Base-by-base conservation (phyloP, 2,797 vertebrate genomes). In the Gouania willdenowi region DNA sequence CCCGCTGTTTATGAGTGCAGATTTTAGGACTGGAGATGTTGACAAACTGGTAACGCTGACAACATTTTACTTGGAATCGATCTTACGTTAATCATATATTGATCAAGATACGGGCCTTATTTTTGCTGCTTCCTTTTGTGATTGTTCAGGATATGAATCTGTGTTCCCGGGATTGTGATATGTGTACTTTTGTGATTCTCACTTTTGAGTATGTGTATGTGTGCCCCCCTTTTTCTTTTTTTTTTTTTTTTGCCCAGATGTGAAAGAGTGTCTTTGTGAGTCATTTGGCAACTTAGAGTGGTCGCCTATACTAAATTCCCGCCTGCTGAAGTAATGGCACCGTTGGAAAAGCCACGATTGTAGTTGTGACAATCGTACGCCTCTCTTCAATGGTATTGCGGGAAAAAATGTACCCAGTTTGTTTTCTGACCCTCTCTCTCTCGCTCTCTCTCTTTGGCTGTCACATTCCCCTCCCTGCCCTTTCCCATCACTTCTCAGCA, bases 261-360 rank as follows among this genome's bases (percentile, higher is more conserved):
- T 89, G 81, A 91, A 91, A 88, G 87, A 69, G 64, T 8, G 61
- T 81, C 88, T 84, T 91, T 91, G 88, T 91, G 77, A 32, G 52
- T 81, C 81, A 66, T 60, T 83, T 62, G 68, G 79, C 86, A 73
- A 67, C 80, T 86, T 62, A 5, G 66, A 85, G 69, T 83, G 88
- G 89, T 91, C 87, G 88, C 84, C 86, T 89, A 85, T 89, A 87
- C 86, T 83, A 81, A 94, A 97, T 96, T 96, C 94, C 87, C 93
- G 83, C 88, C 82, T 80, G 88, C 91, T 96, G 93, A 95, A 95
- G 93, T 97, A 94, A 97, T 94, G 87, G 87, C 85, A 87, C 82
- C 78, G 79, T 88, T 14, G 85, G 88, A 87, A 89, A 88, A 87
- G 90, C 86, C 75, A 74, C 87, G 90, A 91, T 90, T 91, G 89